These are phyloP conservation scores for Nezara viridula DNA, from an alignment of 2,888 invertebrate species.

Conservation along the genomic window DNA sequence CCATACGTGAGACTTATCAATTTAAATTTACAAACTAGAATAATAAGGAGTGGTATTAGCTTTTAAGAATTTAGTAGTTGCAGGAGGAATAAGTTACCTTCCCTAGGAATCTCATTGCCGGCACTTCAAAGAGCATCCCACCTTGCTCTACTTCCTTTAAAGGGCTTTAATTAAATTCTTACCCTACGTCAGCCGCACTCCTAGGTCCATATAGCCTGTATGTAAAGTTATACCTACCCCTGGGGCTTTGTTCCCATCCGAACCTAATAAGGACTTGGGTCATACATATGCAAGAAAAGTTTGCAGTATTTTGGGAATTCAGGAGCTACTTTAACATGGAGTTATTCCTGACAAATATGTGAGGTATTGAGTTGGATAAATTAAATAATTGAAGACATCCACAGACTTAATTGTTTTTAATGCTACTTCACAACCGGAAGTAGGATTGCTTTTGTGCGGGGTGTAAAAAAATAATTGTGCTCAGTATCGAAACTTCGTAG, in stretches of 20 bases:
- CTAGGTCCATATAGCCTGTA: constrained; percentile 15
- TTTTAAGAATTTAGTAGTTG: not conserved
- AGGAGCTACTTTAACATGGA: not conserved
- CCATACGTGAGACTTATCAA: too few species aligned
- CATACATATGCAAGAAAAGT: not conserved
- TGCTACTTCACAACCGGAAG: too few species aligned
- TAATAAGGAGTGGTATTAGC: too few species aligned
- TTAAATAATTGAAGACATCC: not conserved
- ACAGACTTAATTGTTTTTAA: too few species aligned
- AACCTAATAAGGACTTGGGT: not conserved
- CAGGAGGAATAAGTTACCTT: not conserved
- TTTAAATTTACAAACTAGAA: too few species aligned
- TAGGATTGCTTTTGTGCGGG: too few species aligned
- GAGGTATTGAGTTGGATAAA: not conserved
- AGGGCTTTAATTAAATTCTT: constrained; percentile 38
- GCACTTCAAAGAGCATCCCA: not conserved
- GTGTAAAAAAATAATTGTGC: too few species aligned
- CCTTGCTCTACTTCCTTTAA: constrained; percentile 18
- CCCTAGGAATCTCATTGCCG: constrained; percentile 13
- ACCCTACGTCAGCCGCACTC: constrained; percentile 36
- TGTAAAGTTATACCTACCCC: not conserved
- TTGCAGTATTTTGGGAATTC: not conserved
- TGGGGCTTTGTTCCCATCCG: not conserved
- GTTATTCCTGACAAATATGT: not conserved
- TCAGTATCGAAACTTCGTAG: too few species aligned